Conservation (phyloP, 2,113 vertebrate genomes). For the Lynx canadensis region DNA sequence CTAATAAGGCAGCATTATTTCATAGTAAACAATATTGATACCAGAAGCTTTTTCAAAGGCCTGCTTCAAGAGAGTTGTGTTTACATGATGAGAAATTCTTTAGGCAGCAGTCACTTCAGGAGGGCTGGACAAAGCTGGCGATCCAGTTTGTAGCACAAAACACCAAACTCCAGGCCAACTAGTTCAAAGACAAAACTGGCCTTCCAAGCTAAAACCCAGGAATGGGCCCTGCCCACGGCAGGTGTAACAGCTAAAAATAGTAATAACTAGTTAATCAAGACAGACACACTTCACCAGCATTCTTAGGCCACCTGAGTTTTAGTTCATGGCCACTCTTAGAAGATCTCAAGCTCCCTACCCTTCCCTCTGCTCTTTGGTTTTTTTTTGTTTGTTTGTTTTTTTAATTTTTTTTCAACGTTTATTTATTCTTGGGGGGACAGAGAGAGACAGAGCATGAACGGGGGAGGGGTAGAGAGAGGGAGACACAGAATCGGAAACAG, state of each 20-base stretch:
- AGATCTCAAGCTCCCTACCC: neutral
- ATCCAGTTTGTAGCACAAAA: conserved; percentile 63
- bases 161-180: conserved; percentile 40
- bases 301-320: neutral
- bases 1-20: conserved; percentile 42
- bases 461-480: too few relatives aligned
- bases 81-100: conserved; percentile 51
- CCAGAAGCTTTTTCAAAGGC: neutral
- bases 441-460: too few relatives aligned
- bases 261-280: conserved; percentile 58
- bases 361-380: neutral
- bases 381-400: too few relatives aligned
- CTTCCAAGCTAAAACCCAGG: conserved; percentile 22
- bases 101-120: neutral
- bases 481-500: too few relatives aligned
- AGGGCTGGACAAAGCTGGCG: conserved; percentile 54
- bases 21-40: conserved; percentile 37
- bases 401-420: too few relatives aligned
- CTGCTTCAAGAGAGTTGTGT: conserved; percentile 39
- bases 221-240: conserved; percentile 24
- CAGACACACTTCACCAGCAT: neutral
- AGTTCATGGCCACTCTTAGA: neutral
- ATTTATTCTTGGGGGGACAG: too few relatives aligned
- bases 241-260: conserved; percentile 47
- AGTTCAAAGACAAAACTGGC: conserved; percentile 52